Base-by-base conservation (phyloP, 2,113 vertebrate species). In the Emydura subglobosa region DNA sequence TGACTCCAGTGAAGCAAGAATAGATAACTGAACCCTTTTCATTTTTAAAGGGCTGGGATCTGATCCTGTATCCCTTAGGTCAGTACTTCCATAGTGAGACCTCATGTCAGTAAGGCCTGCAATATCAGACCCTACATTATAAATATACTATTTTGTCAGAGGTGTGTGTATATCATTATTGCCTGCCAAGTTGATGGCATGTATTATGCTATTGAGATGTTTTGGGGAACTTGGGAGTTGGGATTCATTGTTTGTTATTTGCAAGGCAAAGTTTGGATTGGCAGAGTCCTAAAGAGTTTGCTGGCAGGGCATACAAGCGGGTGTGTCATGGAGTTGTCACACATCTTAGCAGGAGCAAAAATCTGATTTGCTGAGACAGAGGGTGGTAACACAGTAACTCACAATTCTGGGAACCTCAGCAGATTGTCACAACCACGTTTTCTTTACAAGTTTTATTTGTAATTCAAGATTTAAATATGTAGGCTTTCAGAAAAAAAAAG, bases 391-490 rank as follows among this genome's bases (percentile, higher is more conserved):
- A 22, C 9, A 72, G n/a, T 19, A 39, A 39, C 34, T 72, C 65
- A 72, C 19, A 72, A 72, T 72, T 39, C 65, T 72, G 65, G 65
- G n/a, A 72, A 72, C 12, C 29, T 61, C 59, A 61, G 59, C 29
- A 61, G 59, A 31, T 78, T 90, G 79, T 83, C 68, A 87, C 72
- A 89, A 83, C 42, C 10, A 39, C 14, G 22, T 1, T 87, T 82
- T 44, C 81, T 93, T 94, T 91, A 74, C n/a, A 2, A 82, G 65
- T 91, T 93, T 93, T 94, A 51, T 92, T 4, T 89, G 54, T 94
- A 79, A 90, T 82, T 88, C 68, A 85, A 21, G 90, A 79, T 79
- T 91, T 87, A 93, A 87, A 16, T 51, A 83, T 97, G 51, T 59
- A 87, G 68, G 24, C 17, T 94, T 95, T 94, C 27, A 90, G 59